Conservation (phyloP, 2,113 vertebrate genomes). For the Percina caprodes region DNA sequence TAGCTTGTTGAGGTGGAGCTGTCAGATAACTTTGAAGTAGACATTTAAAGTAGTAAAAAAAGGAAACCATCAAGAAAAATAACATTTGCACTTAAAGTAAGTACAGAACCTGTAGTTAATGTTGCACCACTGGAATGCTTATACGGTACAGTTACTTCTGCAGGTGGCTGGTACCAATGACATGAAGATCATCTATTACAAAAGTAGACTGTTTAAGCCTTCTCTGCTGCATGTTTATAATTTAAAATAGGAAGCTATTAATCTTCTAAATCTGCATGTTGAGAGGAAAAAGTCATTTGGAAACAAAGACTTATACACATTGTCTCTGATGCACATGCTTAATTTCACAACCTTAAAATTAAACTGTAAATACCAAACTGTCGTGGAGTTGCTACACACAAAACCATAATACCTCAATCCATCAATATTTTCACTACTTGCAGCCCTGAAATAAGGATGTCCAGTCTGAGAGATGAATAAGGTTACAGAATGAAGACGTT, state of each 20-base stretch:
- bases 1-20: background rate
- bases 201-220: conserved; percentile 3
- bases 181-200: background rate
- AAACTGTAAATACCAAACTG: conserved; percentile 68
- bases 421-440: conserved; percentile 82
- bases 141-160: background rate
- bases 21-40: background rate
- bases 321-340: conserved; percentile 38
- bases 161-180: background rate
- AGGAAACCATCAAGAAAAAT: background rate
- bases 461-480: conserved; percentile 82
- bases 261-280: conserved; percentile 19
- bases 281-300: conserved; percentile 23
- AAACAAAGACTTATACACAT: conserved; percentile 41
- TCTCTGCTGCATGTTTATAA: conserved; percentile 14
- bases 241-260: background rate
- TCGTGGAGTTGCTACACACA: conserved; percentile 56
- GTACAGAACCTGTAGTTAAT: background rate
- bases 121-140: background rate
- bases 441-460: conserved; percentile 80
- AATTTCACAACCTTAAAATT: conserved; percentile 60
- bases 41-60: background rate
- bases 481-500: conserved; percentile 81
- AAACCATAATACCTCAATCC: conserved; percentile 80
- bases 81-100: background rate